Base-by-base conservation (phyloP, 2,888 invertebrate genomes). In the Apomyelois bistriatella region DNA sequence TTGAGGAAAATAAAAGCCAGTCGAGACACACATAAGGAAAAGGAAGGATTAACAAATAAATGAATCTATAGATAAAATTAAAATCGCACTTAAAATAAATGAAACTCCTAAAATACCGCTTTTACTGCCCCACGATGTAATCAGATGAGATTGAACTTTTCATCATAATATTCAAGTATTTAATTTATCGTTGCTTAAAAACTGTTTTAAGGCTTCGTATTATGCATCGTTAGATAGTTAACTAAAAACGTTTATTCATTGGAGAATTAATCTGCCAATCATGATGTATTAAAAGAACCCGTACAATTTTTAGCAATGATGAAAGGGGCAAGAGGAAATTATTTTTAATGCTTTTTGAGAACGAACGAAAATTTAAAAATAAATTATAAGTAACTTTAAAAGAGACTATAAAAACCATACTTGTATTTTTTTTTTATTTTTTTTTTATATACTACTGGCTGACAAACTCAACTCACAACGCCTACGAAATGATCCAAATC, bases 111-210 rank as follows among this genome's bases (percentile, higher is more conserved):
- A 22, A 22, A 22, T 22, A 22, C 10, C 46, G 43, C 43, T 30
- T 8, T 0, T n/a, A 13, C 28, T 43, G 28, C 30, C 30, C 12
- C 8, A 43, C 30, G 1, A 1, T 28, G 8, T 30, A 30, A 13
- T 30, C 13, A 12, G 43, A 28, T 43, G 43, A 43, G 28, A 42
- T 22, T 43, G 13, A 43, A 30, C 30, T 43, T 43, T 43, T 30
- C 28, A 30, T 9, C 13, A 30, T 43, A 43, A 30, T 46, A 10
- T 46, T 46, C 46, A 46, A 46, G 43, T 43, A 16, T 46, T 46
- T 46, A 28, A 35, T 32, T 32, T 32, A 43, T 16, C 32, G 30
- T 8, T 1, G 43, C 43, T 28, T 16, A 46, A 46, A 46, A 15
- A 15, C 15, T 12, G 10, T 46, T 46, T 46, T 46, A 46, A 32